Evolutionary conservation across 2,797 vertebrate genomes (phyloP).

Genomic region (Nannoperca australis): DNA sequence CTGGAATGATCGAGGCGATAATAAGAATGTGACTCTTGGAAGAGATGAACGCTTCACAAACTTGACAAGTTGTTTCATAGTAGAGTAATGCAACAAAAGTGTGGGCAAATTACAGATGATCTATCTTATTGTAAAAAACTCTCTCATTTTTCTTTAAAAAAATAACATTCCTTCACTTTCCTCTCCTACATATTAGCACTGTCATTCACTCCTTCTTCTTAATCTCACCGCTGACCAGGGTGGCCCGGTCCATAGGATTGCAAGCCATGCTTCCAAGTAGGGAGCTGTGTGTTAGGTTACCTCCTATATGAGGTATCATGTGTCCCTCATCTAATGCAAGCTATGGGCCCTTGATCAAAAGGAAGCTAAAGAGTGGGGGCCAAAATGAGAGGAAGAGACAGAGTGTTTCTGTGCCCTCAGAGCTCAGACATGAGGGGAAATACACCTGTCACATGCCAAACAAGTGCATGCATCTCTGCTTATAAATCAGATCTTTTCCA

Average conservation of each 20-base stretch:
- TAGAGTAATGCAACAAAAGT: conserved; percentile 55
- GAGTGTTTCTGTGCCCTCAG: conserved; percentile 47
- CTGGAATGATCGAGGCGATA: conserved; percentile 77
- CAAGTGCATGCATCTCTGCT: conserved; percentile 27
- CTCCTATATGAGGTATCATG: conserved; percentile 79
- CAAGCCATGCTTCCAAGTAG: conserved; percentile 68
- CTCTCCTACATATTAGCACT: conserved; percentile 49
- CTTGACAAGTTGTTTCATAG: conserved; percentile 63
- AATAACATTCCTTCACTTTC: conserved; percentile 11
- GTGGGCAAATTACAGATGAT: conserved; percentile 38
- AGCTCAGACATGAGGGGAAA: conserved; percentile 47
- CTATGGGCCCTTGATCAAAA: conserved; percentile 85
- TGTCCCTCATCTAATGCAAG: conserved; percentile 83
- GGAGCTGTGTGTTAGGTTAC: conserved; percentile 83
- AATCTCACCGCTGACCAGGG: conserved; percentile 75
- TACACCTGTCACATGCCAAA: conserved; percentile 61
- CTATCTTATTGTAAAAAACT: conserved; percentile 6
- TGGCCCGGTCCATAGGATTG: conserved; percentile 74
- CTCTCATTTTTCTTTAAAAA: conserved; percentile 28
- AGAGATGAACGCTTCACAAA: conserved; percentile 64
- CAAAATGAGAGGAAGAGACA: conserved; percentile 59
- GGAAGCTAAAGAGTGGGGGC: conserved; percentile 64
- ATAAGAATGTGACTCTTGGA: conserved; percentile 74
- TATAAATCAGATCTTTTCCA: conserved; percentile 35
- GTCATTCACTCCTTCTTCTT: conserved; percentile 69